Evolutionary conservation across 2,797 vertebrate genomes (phyloP), one percentile per base, ranked within the genome.

Genomic region (Lacerta bilineata): DNA sequence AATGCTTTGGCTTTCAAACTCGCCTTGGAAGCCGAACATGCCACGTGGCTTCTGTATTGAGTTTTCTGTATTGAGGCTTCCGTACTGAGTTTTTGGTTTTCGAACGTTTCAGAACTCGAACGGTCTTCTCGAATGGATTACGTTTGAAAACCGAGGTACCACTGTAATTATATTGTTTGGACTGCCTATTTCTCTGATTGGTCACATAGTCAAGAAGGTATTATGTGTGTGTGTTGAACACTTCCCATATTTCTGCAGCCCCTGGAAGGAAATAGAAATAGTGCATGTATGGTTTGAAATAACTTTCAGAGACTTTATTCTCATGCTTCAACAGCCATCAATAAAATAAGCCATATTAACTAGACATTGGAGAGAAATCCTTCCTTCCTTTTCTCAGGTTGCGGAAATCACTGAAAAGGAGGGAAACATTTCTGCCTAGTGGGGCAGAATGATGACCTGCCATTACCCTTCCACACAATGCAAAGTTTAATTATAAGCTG

Each of bases 71-170:
- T 55, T 55, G 50, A 55, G 50, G 50, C 50, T 55, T 55, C 50
- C 0, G 13, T 55, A 55, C 50, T 55, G 50, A 55, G 13, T 55
- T 50, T 50, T 50, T 11, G 3, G 50, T 50, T 13, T 50, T 50
- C 2, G 1, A 50, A 50, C 50, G 13, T 50, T 55, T 55, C 13
- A 0, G 50, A 55, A 55, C 50, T 55, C 13, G 0, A 55, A 55
- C 1, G 1, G 13, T 55, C 0, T 55, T 55, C 50, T 55, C 3
- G 11, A 55, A 55, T 0, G 0, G 3, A 4, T 55, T 55, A 55
- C 0, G 1, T 55, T 55, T 3, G 3, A 55, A 15, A 55, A 55
- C 50, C 3, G 13, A 55, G 3, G 13, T 1, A 55, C 50, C 50
- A 55, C 50, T 55, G 50, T 55, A 55, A 55, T 41, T 41, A 25